Conservation (phyloP, 2,888 invertebrate genomes). For the Buathra laborator region DNA sequence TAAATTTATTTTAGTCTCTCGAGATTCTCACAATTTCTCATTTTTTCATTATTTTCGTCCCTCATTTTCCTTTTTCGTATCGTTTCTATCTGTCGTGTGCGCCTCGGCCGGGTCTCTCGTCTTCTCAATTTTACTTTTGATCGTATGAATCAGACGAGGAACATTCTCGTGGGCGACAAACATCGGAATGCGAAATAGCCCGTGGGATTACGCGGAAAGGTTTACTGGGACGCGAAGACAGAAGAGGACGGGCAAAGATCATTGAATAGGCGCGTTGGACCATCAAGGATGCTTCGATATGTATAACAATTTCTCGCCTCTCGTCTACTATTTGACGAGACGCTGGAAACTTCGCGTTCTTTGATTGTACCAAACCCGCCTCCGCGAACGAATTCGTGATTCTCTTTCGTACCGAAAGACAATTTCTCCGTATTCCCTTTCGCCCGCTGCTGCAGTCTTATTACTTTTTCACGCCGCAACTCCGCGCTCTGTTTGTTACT, state of each 20-base stretch:
- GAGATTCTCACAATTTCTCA: slow-evolving; percentile 31
- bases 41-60: slow-evolving; percentile 52
- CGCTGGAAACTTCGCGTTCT: not conserved
- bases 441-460: not conserved
- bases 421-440: not conserved
- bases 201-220: slow-evolving; percentile 72
- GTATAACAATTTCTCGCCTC: not conserved
- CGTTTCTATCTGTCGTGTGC: slow-evolving; percentile 24
- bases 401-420: not conserved
- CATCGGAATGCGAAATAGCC: slow-evolving; percentile 68
- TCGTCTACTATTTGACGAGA: not conserved
- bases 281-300: slow-evolving; percentile 43
- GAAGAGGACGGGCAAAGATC: slow-evolving; percentile 19
- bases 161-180: slow-evolving; percentile 70
- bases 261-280: slow-evolving; percentile 51
- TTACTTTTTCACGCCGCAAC: not conserved
- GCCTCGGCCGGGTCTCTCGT: slow-evolving; percentile 38
- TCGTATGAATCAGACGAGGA: slow-evolving; percentile 69
- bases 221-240: slow-evolving; percentile 68
- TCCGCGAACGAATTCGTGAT: slow-evolving; percentile 2
- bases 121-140: slow-evolving; percentile 68
- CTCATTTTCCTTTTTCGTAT: slow-evolving; percentile 36
- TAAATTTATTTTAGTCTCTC: not conserved
- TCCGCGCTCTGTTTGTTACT: not conserved
- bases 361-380: not conserved